phyloP scores from a whole-genome alignment of 2,888 invertebrate species.

The Heliconius ethilla region DNA sequence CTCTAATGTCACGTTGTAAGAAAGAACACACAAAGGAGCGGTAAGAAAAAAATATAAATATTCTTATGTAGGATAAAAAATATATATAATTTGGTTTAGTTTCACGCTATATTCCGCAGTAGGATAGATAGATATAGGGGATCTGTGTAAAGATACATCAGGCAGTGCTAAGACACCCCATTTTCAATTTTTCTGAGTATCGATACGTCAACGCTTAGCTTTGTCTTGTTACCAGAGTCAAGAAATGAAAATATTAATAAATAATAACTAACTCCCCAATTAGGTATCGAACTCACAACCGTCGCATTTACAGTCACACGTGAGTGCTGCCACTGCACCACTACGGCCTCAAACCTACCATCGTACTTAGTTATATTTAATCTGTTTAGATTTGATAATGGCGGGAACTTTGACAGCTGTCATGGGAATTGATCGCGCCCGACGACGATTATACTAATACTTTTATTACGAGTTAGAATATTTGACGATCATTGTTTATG shows the following conservation, averaged over 20 bases:
- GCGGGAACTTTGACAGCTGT: constrained; percentile 71
- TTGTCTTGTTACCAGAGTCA: no score
- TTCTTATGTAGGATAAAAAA: no score
- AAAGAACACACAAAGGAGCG: no score
- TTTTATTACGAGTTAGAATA: constrained; percentile 13
- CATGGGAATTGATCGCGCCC: constrained; percentile 42
- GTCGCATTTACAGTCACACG: no score
- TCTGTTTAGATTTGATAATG: constrained; percentile 24
- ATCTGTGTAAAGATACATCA: background rate
- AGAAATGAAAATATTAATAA: no score
- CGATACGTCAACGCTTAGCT: no score
- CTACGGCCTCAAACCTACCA: background rate
- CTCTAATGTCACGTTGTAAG: no score
- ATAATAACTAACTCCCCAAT: no score
- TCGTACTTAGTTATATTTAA: constrained; percentile 14
- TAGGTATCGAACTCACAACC: no score
- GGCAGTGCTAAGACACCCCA: no score
- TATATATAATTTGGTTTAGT: background rate
- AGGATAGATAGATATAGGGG: background rate
- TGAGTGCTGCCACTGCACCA: no score
- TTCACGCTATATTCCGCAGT: background rate
- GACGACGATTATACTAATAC: constrained; percentile 21
- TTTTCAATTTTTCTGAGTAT: background rate
- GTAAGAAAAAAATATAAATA: no score
- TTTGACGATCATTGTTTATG: constrained; percentile 22